These are phyloP conservation scores for Albula goreensis DNA, from an alignment of 2,113 vertebrate species.

Conservation along the genomic window DNA sequence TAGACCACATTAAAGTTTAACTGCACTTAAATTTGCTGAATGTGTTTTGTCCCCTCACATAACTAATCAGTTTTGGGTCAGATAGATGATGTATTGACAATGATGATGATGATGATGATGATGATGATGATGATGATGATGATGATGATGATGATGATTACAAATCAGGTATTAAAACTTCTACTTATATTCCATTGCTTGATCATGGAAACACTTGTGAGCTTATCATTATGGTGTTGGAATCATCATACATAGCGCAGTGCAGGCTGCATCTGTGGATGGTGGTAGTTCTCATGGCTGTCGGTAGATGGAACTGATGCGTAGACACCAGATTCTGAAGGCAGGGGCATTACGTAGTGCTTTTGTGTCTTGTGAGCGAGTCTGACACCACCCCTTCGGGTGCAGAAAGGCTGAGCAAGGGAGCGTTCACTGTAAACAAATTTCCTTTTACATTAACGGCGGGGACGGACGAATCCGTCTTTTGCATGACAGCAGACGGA, in stretches of 20 bases:
- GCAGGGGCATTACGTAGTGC: slow-evolving; percentile 67
- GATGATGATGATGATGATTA: too few relatives aligned
- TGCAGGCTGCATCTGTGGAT: neutral
- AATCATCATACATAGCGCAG: neutral
- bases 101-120: too few relatives aligned
- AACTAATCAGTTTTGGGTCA: too few relatives aligned
- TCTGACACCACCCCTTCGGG: slow-evolving; percentile 64
- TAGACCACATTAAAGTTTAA: too few relatives aligned
- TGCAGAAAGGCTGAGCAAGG: slow-evolving; percentile 44
- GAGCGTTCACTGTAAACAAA: slow-evolving; percentile 64
- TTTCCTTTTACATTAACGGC: slow-evolving; percentile 32
- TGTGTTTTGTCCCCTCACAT: too few relatives aligned
- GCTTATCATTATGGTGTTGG: neutral
- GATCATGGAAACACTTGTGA: neutral
- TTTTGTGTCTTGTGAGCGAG: slow-evolving; percentile 59
- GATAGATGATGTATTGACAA: too few relatives aligned
- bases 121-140: too few relatives aligned
- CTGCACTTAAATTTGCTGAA: too few relatives aligned
- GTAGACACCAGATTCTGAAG: neutral
- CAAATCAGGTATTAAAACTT: too few relatives aligned
- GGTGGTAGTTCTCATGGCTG: neutral
- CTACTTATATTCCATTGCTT: neutral
- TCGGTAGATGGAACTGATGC: slow-evolving; percentile 50
- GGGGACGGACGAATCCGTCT: slow-evolving; percentile 8
- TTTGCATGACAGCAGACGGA: neutral